These are phyloP conservation scores for Torymus tubicola DNA, from an alignment of 2,888 invertebrate genomes.

Conservation along the genomic window DNA sequence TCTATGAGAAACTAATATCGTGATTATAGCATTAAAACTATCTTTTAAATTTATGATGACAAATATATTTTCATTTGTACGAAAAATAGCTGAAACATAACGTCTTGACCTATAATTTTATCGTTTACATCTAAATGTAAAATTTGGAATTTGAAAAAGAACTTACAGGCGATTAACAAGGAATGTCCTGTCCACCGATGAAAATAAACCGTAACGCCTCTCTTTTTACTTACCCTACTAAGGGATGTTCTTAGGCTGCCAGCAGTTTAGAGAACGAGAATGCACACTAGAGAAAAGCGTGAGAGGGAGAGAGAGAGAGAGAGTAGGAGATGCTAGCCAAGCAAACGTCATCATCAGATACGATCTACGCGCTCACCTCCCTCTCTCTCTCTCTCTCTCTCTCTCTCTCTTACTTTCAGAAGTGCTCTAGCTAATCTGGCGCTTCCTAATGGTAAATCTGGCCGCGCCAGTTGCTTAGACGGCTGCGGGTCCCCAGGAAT, in stretches of 20 bases:
- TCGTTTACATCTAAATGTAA: too few species aligned
- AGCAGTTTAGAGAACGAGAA: background rate
- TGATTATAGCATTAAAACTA: too few species aligned
- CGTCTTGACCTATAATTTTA: too few species aligned
- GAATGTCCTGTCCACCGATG: too few species aligned
- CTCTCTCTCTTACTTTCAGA: slow-evolving; percentile 16
- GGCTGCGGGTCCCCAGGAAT: slow-evolving; percentile 57
- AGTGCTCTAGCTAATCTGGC: slow-evolving; percentile 66
- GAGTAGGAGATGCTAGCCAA: background rate
- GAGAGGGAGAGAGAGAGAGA: background rate
- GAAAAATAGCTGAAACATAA: too few species aligned
- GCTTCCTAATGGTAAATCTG: slow-evolving; percentile 71
- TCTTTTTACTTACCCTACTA: too few species aligned
- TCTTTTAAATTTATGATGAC: too few species aligned
- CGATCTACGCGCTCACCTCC: slow-evolving; percentile 53
- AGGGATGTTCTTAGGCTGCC: slow-evolving; percentile 42
- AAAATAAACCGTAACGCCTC: too few species aligned
- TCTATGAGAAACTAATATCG: too few species aligned
- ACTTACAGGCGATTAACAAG: too few species aligned
- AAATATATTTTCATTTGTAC: too few species aligned
- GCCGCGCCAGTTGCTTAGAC: slow-evolving; percentile 66
- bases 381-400: slow-evolving; percentile 10
- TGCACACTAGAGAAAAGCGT: background rate
- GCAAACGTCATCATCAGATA: slow-evolving; percentile 57
- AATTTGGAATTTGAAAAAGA: too few species aligned